Evolutionary conservation across 2,113 vertebrate genomes (phyloP).

Genomic region (Hyperoodon ampullatus): DNA sequence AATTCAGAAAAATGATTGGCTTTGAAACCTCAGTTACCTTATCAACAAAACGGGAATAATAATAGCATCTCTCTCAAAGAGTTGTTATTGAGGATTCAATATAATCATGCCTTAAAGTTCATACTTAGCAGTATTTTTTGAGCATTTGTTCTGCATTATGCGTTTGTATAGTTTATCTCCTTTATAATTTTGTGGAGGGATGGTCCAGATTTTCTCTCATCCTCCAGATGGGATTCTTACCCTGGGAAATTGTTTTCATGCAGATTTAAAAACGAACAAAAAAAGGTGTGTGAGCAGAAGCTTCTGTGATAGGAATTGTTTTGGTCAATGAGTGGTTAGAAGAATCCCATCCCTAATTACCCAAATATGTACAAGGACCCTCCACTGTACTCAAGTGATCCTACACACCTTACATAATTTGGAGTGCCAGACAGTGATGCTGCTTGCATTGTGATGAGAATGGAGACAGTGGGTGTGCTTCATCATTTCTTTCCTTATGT

Average conservation of each 20-base stretch:
- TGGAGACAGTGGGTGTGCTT: neutral
- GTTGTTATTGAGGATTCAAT: neutral
- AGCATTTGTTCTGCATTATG: neutral
- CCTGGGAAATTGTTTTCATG: conserved; percentile 38
- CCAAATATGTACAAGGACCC: conserved; percentile 59
- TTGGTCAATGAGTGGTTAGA: conserved; percentile 63
- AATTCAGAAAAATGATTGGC: conserved; percentile 40
- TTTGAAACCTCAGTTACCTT: conserved; percentile 37
- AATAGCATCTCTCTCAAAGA: neutral
- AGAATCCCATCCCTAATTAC: conserved; percentile 61
- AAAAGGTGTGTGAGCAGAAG: neutral
- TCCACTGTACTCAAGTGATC: conserved; percentile 49
- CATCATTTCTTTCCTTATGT: neutral
- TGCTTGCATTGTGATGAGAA: conserved; percentile 40
- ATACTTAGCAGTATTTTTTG: neutral
- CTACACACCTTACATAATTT: neutral
- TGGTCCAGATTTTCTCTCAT: neutral
- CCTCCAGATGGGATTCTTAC: conserved; percentile 69
- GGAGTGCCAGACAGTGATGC: neutral
- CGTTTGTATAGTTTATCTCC: neutral
- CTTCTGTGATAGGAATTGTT: conserved; percentile 47
- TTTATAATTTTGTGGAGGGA: neutral
- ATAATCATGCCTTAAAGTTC: neutral
- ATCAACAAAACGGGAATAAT: conserved; percentile 6
- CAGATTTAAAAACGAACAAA: neutral